Evolutionary conservation across 1,140 invertebrate genomes (phyloP), one percentile per base, ranked within the genome.

Genomic region (Drosophila aff.): DNA sequence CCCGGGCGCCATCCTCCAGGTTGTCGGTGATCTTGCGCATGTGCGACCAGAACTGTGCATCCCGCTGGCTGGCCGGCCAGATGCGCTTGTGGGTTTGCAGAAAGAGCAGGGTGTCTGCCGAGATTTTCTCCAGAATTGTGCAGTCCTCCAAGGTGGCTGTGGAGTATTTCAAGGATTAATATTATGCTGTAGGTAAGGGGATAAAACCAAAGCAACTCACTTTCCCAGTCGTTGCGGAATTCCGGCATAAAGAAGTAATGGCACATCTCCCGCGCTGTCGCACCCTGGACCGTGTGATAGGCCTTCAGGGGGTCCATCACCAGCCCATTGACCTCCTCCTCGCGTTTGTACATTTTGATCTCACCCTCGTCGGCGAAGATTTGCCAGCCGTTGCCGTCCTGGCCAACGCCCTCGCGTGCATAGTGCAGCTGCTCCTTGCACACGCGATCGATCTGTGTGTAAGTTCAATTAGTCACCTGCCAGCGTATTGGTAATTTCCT

Each of bases 11-110:
- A 16, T 95, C 94, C 93, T 97, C 97, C 28, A 95, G 94, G 83
- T 96, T 94, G 81, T 96, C 95, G 21, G 59, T 85, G 31, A 93
- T 87, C 83, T 96, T 95, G 23, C 97, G 95, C 89, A 99, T 97
- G 93, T 99, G 99, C 15, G 99, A 99, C 99, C 99, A 99, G 94
- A 99, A 99, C 28, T 99, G 94, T 26, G 98, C 97, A 94, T 99
- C 99, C 71, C 99, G 94, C 94, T 99, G 99, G 79, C 98, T 97
- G 7, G 99, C 97, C 8, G 99, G 99, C 99, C 99, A 99, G 82
- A 99, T 97, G 63, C 98, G 95, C 94, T 99, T 99, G 94, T 99
- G 99, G 68, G 98, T 96, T 94, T 99, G 98, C 89, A 98, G 95
- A 93, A 99, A 98, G 66, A 99, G 94, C 72, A 98, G 92, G 44